Conservation (phyloP, 2,888 invertebrate species). For the Cataglyphis altisquamis region DNA sequence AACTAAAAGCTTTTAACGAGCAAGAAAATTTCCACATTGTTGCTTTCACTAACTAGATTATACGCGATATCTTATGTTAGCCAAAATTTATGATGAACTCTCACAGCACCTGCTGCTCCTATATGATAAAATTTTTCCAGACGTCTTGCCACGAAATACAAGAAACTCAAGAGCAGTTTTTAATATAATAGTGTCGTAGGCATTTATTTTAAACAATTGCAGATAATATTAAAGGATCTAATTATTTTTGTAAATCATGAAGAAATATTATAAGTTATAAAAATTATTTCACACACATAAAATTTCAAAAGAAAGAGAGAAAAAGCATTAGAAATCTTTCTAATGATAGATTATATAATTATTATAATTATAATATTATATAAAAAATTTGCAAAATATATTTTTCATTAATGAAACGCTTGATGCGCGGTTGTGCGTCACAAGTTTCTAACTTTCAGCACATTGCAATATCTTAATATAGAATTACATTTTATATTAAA, state of each 20-base stretch:
- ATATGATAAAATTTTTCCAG: constrained; percentile 28
- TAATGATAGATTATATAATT: background rate
- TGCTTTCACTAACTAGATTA: constrained; percentile 16
- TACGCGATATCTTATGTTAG: constrained; percentile 32
- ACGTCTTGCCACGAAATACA: background rate
- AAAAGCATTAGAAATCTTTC: background rate
- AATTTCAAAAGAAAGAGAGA: background rate
- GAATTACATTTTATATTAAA: constrained; percentile 13
- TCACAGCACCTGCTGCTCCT: constrained; percentile 9
- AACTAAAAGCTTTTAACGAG: constrained; percentile 51
- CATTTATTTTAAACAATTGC: constrained; percentile 3
- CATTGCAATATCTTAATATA: background rate
- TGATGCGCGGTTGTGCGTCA: background rate
- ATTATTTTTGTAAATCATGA: background rate
- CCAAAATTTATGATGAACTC: constrained; percentile 64
- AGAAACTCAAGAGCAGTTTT: background rate
- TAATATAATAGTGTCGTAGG: background rate
- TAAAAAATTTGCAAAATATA: background rate
- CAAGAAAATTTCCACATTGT: constrained; percentile 53
- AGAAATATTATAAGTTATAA: constrained; percentile 1
- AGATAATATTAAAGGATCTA: background rate
- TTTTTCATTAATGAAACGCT: background rate
- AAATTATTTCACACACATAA: background rate
- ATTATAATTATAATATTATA: background rate
- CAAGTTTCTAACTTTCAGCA: constrained; percentile 15